Evolutionary conservation across 2,797 vertebrate species (phyloP).

Genomic region (Falco berigora): DNA sequence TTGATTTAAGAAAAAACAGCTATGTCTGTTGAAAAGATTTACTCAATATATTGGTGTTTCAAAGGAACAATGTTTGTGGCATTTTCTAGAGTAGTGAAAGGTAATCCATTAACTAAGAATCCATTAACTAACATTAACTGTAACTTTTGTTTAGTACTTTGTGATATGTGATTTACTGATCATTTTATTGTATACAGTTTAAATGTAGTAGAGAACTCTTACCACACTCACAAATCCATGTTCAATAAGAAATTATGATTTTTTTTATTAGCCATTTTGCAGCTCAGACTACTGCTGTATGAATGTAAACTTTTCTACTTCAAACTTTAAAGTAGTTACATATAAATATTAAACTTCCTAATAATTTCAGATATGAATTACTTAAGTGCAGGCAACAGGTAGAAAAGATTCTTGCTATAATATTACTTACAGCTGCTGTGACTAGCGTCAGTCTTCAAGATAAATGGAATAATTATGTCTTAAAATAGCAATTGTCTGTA

Average conservation of each 20-base stretch:
- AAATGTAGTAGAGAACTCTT: background rate
- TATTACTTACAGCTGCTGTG: background rate
- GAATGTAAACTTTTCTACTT: background rate
- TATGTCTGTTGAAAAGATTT: constrained; percentile 2
- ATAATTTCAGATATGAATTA: background rate
- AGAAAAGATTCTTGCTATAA: background rate
- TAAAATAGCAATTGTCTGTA: background rate
- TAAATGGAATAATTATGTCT: background rate
- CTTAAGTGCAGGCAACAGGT: background rate
- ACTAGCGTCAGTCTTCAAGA: background rate
- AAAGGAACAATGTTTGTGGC: background rate
- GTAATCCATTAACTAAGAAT: background rate
- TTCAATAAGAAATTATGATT: background rate
- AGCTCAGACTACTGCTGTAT: background rate
- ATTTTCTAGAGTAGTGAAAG: constrained; percentile 1
- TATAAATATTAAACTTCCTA: background rate
- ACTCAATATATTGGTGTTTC: background rate
- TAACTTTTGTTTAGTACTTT: background rate
- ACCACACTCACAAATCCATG: background rate
- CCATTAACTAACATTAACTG: background rate
- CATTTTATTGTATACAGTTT: background rate
- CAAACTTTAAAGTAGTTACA: background rate
- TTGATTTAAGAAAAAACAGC: constrained; percentile 34
- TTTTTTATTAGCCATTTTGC: background rate
- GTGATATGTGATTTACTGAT: background rate